Evolutionary conservation across 2,888 invertebrate genomes (phyloP).

Genomic region (Drosophila sordidula): DNA sequence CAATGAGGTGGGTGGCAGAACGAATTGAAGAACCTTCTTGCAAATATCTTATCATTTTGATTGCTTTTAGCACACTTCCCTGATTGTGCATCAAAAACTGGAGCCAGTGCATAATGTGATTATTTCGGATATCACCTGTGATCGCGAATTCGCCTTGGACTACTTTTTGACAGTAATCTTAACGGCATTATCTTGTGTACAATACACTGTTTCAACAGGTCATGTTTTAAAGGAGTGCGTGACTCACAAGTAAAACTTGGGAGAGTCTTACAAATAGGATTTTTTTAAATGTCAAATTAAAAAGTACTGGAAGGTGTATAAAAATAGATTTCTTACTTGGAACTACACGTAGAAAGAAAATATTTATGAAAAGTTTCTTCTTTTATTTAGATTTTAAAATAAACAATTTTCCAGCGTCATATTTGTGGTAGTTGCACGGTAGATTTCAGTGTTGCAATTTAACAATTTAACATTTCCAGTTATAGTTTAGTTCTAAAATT

Average conservation of each 20-base stretch:
- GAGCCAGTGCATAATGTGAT: slow-evolving; percentile 52
- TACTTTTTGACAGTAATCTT: slow-evolving; percentile 50
- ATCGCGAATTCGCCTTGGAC: slow-evolving; percentile 52
- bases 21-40: neutral
- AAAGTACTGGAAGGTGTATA: no score
- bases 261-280: no score
- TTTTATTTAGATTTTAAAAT: no score
- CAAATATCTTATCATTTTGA: neutral
- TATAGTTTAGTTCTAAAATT: no score
- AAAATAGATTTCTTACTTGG: no score
- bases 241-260: slow-evolving; percentile 38
- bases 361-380: no score
- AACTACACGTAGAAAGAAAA: no score
- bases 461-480: no score
- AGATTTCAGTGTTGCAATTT: no score
- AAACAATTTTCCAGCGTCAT: no score
- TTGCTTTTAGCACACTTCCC: slow-evolving; percentile 39
- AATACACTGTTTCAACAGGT: slow-evolving; percentile 45
- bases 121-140: slow-evolving; percentile 51
- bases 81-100: slow-evolving; percentile 58
- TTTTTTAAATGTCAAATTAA: no score
- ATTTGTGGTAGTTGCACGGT: no score
- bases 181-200: slow-evolving; percentile 58
- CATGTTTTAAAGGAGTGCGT: slow-evolving; percentile 29
- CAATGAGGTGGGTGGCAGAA: slow-evolving; percentile 49